These are phyloP conservation scores for Eupithecia abbreviata DNA, from an alignment of 2,888 invertebrate species.

Conservation along the genomic window DNA sequence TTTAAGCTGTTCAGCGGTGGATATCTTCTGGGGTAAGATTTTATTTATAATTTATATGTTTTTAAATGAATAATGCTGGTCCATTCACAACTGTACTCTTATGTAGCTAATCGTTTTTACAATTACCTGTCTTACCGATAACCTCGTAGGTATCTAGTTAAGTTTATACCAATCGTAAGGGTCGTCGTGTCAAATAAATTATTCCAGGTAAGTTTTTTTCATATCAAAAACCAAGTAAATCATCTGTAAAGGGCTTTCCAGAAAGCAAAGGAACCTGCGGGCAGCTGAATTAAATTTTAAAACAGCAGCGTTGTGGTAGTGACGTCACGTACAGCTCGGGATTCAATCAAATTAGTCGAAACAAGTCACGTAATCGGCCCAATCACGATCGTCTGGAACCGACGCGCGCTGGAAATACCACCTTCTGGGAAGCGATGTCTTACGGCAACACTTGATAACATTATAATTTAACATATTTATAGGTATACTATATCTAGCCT, in stretches of 20 bases:
- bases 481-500: conserved; percentile 26
- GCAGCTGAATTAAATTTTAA: conserved; percentile 15
- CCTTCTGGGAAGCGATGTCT: conserved; percentile 12
- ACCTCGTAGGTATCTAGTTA: too few species aligned
- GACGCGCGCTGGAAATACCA: conserved; percentile 7
- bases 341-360: conserved; percentile 39
- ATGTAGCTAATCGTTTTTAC: too few species aligned
- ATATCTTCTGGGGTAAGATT: not conserved
- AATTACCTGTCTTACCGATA: too few species aligned
- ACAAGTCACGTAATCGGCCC: conserved; percentile 35
- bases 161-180: too few species aligned
- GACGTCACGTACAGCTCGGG: conserved; percentile 43
- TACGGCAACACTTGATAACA: not conserved
- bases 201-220: too few species aligned
- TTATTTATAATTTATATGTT: too few species aligned
- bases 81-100: too few species aligned
- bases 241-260: not conserved
- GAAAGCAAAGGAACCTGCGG: not conserved
- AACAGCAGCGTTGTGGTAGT: not conserved
- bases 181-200: too few species aligned
- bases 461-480: not conserved
- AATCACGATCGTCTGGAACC: conserved; percentile 21
- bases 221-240: not conserved
- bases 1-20: not conserved
- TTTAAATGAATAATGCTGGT: too few species aligned